Evolutionary conservation across 2,888 invertebrate species (phyloP).

Genomic region (Podabrus alpinus): DNA sequence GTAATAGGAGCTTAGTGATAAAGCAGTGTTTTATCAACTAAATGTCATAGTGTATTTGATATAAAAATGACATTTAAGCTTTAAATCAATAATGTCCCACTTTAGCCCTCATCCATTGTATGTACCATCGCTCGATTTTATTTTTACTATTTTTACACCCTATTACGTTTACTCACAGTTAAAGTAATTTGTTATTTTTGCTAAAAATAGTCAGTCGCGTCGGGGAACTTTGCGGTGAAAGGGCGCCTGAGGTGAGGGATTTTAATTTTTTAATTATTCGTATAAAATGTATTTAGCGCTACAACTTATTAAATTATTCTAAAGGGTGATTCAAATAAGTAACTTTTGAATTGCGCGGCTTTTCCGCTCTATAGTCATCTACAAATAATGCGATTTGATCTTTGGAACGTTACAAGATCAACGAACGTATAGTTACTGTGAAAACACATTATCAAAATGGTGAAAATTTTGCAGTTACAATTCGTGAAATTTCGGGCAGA

Average conservation of each 20-base stretch:
- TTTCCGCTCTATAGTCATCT: no score
- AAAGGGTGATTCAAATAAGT: no score
- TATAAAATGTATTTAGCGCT: no score
- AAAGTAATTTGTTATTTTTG: neutral
- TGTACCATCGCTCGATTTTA: neutral
- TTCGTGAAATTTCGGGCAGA: no score
- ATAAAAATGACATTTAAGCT: slow-evolving; percentile 2
- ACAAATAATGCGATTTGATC: no score
- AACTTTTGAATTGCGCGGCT: no score
- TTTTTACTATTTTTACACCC: neutral
- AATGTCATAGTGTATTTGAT: neutral
- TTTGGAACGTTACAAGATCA: no score
- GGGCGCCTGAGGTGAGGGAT: neutral
- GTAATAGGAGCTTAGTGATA: slow-evolving; percentile 1
- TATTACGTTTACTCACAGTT: neutral
- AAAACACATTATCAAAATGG: no score
- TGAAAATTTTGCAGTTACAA: no score
- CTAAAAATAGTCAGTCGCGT: neutral
- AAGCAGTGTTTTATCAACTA: neutral
- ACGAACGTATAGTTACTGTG: no score
- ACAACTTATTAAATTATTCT: no score
- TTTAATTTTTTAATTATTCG: neutral
- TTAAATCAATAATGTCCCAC: neutral
- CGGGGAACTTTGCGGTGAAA: neutral
- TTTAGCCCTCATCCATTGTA: neutral